Evolutionary conservation across 2,113 vertebrate genomes (phyloP), one percentile per base, ranked within the genome.

Genomic region (Lasiurus cinereus): DNA sequence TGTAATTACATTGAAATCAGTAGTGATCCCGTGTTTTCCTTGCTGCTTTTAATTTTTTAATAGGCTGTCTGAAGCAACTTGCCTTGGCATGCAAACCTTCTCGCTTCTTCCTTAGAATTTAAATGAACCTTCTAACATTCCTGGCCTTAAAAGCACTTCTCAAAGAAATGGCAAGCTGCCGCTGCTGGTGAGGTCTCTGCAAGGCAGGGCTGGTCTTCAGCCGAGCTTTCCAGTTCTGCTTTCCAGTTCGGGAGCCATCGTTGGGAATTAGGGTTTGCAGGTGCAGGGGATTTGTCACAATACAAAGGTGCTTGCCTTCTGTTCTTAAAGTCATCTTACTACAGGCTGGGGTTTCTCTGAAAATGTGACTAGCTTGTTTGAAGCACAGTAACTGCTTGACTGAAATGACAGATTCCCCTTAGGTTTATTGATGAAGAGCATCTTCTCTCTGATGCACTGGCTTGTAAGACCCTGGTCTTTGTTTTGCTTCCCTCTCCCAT

Each of bases 31-130:
- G 62, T 90, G 36, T 95, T 93, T 70, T 66, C n/a, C 73, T 95
- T 83, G 56, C 46, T 62, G 56, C 88, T 79, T 93, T 94, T 85
- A 59, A 89, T 31, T 80, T 90, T 79, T 79, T 80, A 77, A 91
- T 79, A 62, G 89, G 43, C 83, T 76, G 27, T 79, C 80, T 72
- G 79, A 89, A 86, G 83, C 24, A 92, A 94, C 36, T 48, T 93
- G 39, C 54, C 46, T 93, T 95, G 93, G 59, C 83, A 87, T n/a
- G 62, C 27, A n/a, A 73, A 87, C 27, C 27, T 95, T 95, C 19
- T 94, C 62, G 54, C 31, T 93, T 72, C 5, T 78, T 66, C 52
- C 36, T 80, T 27, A 77, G 88, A 87, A 96, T 95, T 86, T 96
- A 90, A 94, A 91, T 89, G 46, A 87, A 88, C 46, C 52, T 90